Evolutionary conservation across 2,113 vertebrate genomes (phyloP), one percentile per base, ranked within the genome.

Genomic region (Phalacrocorax aristotelis): DNA sequence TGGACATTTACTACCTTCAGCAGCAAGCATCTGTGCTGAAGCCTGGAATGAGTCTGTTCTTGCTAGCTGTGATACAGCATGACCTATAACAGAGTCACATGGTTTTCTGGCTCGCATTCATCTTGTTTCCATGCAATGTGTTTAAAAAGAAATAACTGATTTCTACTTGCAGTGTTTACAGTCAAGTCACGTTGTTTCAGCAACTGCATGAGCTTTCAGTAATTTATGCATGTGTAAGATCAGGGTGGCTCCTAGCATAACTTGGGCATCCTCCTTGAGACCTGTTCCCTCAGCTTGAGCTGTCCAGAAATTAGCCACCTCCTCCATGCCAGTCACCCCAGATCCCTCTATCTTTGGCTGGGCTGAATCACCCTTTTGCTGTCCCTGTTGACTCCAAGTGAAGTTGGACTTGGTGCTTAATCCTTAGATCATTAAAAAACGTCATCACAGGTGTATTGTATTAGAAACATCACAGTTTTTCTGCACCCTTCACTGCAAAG

Each of bases 1-100:
- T 87, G 87, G 93, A 89, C 94, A 89, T 89, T 93, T 93, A 94
- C 89, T 83, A 62, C 84, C 77, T 96, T 77, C 49, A 85, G 91
- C 92, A 87, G 83, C 91, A 93, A 92, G 62, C 16, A 49, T 16
- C 60, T 4, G 0, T 26, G 36, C 81, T 85, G 42, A 46, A 72
- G 81, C 57, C 66, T 68, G 62, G 89, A 95, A 84, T 0, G 18
- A 90, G 70, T 40, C 74, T 93, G 64, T 82, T 69, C 74, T 72
- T 77, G 46, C 54, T 58, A 23, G 12, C 69, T 68, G 70, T 77
- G 89, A 52, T 90, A 46, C 75, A 70, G 20, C 32, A 42, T 72
- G 77, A 91, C 87, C 93, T 93, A 27, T 87, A 78, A 64, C 0
- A 0, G 44, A 91, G 70, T 61, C 61, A 46, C 71, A 15, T 30